These are phyloP conservation scores for Carpatolechia fugitivella DNA, from an alignment of 2,888 invertebrate genomes.

Conservation along the genomic window DNA sequence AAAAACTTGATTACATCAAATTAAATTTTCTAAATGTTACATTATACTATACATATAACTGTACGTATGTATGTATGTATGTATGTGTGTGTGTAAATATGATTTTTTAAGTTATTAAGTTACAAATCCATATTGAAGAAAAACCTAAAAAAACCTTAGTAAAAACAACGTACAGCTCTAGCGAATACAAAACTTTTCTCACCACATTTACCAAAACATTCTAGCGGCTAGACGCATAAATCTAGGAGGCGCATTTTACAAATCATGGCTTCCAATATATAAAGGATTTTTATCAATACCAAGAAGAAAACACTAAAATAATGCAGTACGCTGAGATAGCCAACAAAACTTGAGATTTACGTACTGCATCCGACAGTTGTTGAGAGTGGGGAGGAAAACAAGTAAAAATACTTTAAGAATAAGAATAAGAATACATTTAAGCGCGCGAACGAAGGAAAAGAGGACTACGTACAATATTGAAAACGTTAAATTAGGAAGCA, in stretches of 20 bases:
- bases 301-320: conserved; percentile 56
- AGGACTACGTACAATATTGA: too few relatives aligned
- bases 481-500: too few relatives aligned
- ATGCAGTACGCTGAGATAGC: conserved; percentile 61
- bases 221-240: conserved; percentile 60
- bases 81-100: too few relatives aligned
- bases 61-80: too few relatives aligned
- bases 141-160: too few relatives aligned
- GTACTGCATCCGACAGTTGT: conserved; percentile 39
- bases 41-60: too few relatives aligned
- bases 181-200: not conserved
- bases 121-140: too few relatives aligned
- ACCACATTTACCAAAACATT: conserved; percentile 12
- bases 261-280: conserved; percentile 50
- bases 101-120: too few relatives aligned
- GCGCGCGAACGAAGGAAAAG: too few relatives aligned
- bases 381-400: conserved; percentile 25
- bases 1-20: too few relatives aligned
- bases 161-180: too few relatives aligned
- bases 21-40: too few relatives aligned
- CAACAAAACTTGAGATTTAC: conserved; percentile 70
- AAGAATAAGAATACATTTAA: not conserved
- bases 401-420: not conserved
- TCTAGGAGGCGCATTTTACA: conserved; percentile 57
- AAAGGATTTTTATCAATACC: conserved; percentile 52